Evolutionary conservation across 2,888 invertebrate genomes (phyloP), one percentile per base, ranked within the genome.

Genomic region (Gryllus longicercus): DNA sequence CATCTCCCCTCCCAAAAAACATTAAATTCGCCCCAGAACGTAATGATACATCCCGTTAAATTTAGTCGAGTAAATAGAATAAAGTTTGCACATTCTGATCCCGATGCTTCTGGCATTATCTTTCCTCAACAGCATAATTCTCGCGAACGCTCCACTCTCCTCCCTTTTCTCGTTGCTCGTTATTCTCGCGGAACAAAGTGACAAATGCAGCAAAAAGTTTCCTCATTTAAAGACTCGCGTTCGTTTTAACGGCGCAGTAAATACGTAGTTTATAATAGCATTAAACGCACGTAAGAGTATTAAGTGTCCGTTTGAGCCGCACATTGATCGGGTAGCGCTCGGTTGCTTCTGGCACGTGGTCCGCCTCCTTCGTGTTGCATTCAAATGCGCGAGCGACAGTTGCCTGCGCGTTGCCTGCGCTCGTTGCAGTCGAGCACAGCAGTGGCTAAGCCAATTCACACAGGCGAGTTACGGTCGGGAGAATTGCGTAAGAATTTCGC

Each of bases 261-360:
- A 63, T 63, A 63, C 63, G 63, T 63, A 63, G 63, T 63, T 63
- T 63, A 63, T 63, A 63, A 63, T 63, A n/a, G 63, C 63, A 63
- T 63, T 63, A 63, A 63, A 63, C n/a, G n/a, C 63, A 18, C 63
- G 63, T n/a, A 14, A n/a, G 63, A 63, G 63, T n/a, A 63, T 63
- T 63, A 63, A 63, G 63, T n/a, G 63, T 63, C 16, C 14, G 63
- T 63, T 63, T 63, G n/a, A n/a, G 63, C 38, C 38, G 8, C 0
- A 16, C 63, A 63, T 63, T 63, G 63, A 63, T 63, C 63, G 63
- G 14, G 63, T 63, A 18, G 16, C 63, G 63, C n/a, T 63, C 63
- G 63, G n/a, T 18, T 63, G n/a, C 63, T 63, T 1, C 14, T 63
- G 38, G 38, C 38, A 38, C 38, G 38, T 38, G 38, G 8, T 8